Conservation (phyloP, 2,113 vertebrate species). For the Seriola quinqueradiata region DNA sequence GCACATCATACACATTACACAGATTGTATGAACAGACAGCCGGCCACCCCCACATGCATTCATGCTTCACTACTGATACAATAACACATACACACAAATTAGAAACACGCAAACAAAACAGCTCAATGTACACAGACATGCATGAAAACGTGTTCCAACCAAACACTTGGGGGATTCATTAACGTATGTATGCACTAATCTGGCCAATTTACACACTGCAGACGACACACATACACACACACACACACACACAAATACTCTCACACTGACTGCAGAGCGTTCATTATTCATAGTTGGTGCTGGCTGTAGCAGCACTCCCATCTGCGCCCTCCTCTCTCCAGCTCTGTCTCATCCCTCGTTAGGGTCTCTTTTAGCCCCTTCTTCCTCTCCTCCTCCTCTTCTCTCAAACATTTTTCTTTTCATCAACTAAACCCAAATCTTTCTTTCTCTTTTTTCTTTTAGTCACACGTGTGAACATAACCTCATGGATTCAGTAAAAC, state of each 20-base stretch:
- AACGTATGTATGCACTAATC: conserved; percentile 24
- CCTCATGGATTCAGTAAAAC: no score
- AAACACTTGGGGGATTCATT: conserved; percentile 16
- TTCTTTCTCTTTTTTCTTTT: neutral
- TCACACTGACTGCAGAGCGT: neutral
- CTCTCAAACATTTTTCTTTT: neutral
- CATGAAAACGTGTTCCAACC: conserved; percentile 10
- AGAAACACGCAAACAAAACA: conserved; percentile 20
- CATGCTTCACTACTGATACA: conserved; percentile 10
- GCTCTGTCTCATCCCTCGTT: conserved; percentile 14
- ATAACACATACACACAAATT: neutral
- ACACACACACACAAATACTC: conserved; percentile 7
- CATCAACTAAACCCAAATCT: neutral
- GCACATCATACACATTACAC: conserved; percentile 16
- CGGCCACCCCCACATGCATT: neutral
- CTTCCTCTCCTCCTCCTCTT: neutral
- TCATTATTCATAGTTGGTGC: conserved; percentile 47
- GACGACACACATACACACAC: neutral
- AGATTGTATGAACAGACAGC: conserved; percentile 19
- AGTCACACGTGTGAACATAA: neutral
- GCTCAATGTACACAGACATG: conserved; percentile 24
- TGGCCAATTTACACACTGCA: conserved; percentile 5
- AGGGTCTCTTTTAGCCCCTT: neutral
- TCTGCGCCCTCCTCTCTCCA: conserved; percentile 42
- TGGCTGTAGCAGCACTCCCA: conserved; percentile 39